Evolutionary conservation across 1,140 invertebrate genomes (phyloP), one percentile per base, ranked within the genome.

Genomic region (Copidosoma floridanum): DNA sequence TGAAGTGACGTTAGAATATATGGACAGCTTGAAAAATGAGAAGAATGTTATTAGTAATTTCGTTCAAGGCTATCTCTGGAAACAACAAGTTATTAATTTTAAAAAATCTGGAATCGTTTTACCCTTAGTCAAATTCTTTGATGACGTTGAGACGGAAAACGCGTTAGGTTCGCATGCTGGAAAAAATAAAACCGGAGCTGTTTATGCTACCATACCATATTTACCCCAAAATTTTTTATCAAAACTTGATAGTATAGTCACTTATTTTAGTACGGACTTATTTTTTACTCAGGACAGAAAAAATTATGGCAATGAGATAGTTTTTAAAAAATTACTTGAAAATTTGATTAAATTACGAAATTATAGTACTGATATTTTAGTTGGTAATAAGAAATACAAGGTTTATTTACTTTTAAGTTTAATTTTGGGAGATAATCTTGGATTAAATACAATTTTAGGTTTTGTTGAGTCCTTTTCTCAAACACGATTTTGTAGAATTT

Each of bases 251-350:
- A 58, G 67, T 62, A 71, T 69, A 35, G 66, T 68, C 54, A 32
- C 65, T 10, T 37, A 24, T 57, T 47, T 21, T 57, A 16, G 7
- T 37, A 27, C 57, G 14, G 57, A 63, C 14, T n/a, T 69, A n/a
- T 71, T 69, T 63, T 56, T 52, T 56, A 56, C 64, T 8, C 8
- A 38, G 24, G 67, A 71, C 38, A 65, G 69, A 51, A 61, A 63
- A 46, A 51, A 41, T 32, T 70, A 68, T 64, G 67, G 70, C 11
- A 71, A 68, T 50, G 26, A 52, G 10, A 21, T 54, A 72, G 78
- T 83, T 82, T 80, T 80, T 72, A 6, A 54, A 11, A 3, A 16
- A 21, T 26, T 60, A 5, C 57, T 66, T n/a, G 27, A 53, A 2
- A 57, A 66, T 38, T 54, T 63, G 11, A 66, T 60, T 48, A 46